Conservation (phyloP, 2,888 invertebrate genomes). For the Druceiella hillmani region DNA sequence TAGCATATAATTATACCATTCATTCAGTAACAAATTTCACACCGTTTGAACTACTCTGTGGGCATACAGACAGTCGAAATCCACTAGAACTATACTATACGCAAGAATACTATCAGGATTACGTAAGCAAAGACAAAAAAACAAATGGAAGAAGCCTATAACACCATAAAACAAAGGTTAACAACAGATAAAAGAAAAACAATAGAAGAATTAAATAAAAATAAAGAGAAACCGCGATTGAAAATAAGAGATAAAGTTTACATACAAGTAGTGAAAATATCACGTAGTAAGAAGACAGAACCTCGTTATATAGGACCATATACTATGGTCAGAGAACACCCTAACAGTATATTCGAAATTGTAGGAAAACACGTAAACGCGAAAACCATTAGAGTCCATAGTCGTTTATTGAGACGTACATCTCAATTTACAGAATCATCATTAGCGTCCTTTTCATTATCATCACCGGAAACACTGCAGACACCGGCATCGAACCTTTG, state of each 20-base stretch:
- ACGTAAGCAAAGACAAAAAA: not conserved
- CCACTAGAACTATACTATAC: not conserved
- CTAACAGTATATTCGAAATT: too few species aligned
- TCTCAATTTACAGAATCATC: too few species aligned
- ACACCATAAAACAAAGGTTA: slow-evolving; percentile 1
- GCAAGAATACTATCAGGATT: slow-evolving; percentile 1
- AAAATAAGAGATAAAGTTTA: slow-evolving; percentile 1
- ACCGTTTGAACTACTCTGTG: not conserved
- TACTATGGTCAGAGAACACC: too few species aligned
- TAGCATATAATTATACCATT: slow-evolving; percentile 4
- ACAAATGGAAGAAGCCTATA: not conserved
- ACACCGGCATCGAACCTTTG: too few species aligned
- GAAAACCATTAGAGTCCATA: too few species aligned
- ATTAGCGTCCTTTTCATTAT: too few species aligned
- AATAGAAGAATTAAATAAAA: not conserved
- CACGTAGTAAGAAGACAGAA: not conserved
- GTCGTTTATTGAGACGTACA: too few species aligned
- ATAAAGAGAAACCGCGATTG: not conserved
- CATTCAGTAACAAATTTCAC: not conserved
- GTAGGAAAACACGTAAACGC: too few species aligned
- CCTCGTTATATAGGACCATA: too few species aligned
- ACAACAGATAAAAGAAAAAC: not conserved
- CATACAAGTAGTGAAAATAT: not conserved
- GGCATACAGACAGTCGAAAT: not conserved
- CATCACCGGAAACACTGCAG: too few species aligned